phyloP scores from a whole-genome alignment of 1,140 invertebrate species.

The Nixonia krombeini region DNA sequence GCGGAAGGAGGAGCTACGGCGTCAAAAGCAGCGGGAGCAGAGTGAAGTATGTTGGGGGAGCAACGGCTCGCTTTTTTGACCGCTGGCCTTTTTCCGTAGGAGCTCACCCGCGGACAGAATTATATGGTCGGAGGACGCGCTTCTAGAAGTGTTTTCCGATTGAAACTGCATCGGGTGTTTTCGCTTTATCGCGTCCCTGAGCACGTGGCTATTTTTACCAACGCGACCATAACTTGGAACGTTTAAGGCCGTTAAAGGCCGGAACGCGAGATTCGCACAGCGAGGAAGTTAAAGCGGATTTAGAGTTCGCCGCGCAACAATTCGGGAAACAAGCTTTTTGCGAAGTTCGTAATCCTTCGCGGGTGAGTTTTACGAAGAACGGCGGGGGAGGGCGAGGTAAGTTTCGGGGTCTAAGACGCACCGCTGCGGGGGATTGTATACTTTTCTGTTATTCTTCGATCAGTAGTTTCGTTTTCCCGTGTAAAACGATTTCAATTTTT shows the following conservation, averaged over 20 bases:
- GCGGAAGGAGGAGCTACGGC: conserved; percentile 61
- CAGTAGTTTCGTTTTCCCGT: background rate
- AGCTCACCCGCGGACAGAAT: background rate
- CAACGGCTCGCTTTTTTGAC: conserved; percentile 13
- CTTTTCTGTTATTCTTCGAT: conserved; percentile 8
- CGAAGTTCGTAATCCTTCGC: conserved; percentile 27
- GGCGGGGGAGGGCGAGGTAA: too few species aligned
- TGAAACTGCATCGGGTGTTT: too few species aligned
- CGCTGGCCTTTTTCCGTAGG: background rate
- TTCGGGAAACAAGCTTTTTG: conserved; percentile 34
- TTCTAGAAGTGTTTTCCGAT: too few species aligned
- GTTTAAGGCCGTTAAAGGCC: conserved; percentile 23
- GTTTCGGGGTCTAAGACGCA: too few species aligned
- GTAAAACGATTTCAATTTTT: background rate
- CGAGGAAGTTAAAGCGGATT: conserved; percentile 35
- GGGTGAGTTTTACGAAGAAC: conserved; percentile 17
- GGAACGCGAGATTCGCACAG: conserved; percentile 14
- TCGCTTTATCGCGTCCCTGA: too few species aligned
- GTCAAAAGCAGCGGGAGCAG: conserved; percentile 66
- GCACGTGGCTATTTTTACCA: too few species aligned
- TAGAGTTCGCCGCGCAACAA: conserved; percentile 21
- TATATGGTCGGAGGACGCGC: background rate
- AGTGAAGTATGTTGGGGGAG: conserved; percentile 60
- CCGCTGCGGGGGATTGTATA: too few species aligned
- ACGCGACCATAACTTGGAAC: too few species aligned